Conservation (phyloP, 2,888 invertebrate species). For the Cephus nigrinus region DNA sequence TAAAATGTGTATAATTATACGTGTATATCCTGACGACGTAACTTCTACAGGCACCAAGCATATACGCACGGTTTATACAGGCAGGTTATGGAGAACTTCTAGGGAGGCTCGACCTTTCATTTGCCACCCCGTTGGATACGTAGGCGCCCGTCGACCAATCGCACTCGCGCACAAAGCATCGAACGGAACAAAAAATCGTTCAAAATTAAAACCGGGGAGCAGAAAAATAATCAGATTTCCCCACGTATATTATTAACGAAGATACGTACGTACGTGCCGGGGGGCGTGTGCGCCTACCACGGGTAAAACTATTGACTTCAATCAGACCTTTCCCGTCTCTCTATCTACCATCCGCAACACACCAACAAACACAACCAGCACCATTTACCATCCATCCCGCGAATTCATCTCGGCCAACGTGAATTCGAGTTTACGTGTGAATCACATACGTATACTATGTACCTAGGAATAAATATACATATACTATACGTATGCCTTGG, state of each 20-base stretch:
- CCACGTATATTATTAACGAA: slow-evolving; percentile 62
- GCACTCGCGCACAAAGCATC: slow-evolving; percentile 37
- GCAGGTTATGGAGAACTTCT: not conserved
- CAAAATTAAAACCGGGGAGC: slow-evolving; percentile 60
- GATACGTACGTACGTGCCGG: slow-evolving; percentile 36
- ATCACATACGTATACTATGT: slow-evolving; percentile 24
- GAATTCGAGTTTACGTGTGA: slow-evolving; percentile 36
- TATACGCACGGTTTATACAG: not conserved
- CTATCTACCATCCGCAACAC: slow-evolving; percentile 9
- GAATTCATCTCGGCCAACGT: slow-evolving; percentile 35
- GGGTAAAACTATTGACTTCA: slow-evolving; percentile 57
- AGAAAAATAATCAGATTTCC: slow-evolving; percentile 65
- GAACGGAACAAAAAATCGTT: slow-evolving; percentile 44
- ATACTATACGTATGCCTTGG: not conserved
- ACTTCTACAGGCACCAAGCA: not conserved
- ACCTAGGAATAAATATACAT: no score
- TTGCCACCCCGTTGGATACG: slow-evolving; percentile 31
- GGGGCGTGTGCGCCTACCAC: slow-evolving; percentile 28
- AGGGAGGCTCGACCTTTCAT: slow-evolving; percentile 17
- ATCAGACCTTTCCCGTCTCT: slow-evolving; percentile 41
- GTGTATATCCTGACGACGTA: no score
- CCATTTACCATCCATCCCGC: slow-evolving; percentile 23
- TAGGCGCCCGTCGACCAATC: slow-evolving; percentile 45
- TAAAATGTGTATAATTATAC: no score
- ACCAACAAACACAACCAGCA: slow-evolving; percentile 17